A percentile compares a stretch with the other conserved stretches of the same genome.
phyloP scores from a whole-genome alignment of 1,140 invertebrate genomes.

The Lerema accius region DNA sequence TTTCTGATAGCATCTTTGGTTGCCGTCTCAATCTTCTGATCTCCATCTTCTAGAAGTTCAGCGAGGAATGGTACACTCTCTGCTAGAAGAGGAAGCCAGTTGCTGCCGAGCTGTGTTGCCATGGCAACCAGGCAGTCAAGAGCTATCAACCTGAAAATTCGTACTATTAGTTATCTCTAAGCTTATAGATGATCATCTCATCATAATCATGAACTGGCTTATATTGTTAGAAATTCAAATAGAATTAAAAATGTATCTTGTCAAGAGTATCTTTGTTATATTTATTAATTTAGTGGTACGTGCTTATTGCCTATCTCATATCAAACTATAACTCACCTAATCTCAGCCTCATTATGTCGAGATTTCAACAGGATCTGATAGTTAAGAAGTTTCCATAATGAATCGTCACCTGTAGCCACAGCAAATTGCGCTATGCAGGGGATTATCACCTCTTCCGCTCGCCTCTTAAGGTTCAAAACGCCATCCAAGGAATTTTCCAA shows the following conservation, averaged over 20 bases:
- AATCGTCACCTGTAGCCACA: constrained; percentile 91
- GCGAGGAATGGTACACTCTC: constrained; percentile 93
- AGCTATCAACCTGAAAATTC: constrained; percentile 65
- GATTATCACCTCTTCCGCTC: constrained; percentile 86
- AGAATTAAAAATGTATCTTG: too few species aligned
- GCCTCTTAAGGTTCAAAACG: constrained; percentile 83
- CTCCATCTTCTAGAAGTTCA: constrained; percentile 93
- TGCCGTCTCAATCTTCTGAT: constrained; percentile 88
- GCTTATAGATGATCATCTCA: too few species aligned
- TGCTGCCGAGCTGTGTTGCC: constrained; percentile 90
- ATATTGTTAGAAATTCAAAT: too few species aligned
- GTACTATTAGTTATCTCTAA: too few species aligned
- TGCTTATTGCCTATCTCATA: neutral
- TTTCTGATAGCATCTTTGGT: constrained; percentile 89
- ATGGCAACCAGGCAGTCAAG: constrained; percentile 87
- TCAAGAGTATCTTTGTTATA: too few species aligned
- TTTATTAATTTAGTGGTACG: too few species aligned
- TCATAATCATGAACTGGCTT: too few species aligned
- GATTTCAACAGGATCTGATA: constrained; percentile 95
- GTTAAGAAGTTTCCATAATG: constrained; percentile 93
- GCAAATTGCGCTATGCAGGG: constrained; percentile 92
- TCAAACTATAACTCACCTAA: constrained; percentile 66
- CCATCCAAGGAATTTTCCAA: constrained; percentile 90
- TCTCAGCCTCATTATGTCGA: constrained; percentile 86
- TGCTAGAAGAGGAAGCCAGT: constrained; percentile 90